Evolutionary conservation across 2,113 vertebrate genomes (phyloP).

Genomic region (Vulpes vulpes): DNA sequence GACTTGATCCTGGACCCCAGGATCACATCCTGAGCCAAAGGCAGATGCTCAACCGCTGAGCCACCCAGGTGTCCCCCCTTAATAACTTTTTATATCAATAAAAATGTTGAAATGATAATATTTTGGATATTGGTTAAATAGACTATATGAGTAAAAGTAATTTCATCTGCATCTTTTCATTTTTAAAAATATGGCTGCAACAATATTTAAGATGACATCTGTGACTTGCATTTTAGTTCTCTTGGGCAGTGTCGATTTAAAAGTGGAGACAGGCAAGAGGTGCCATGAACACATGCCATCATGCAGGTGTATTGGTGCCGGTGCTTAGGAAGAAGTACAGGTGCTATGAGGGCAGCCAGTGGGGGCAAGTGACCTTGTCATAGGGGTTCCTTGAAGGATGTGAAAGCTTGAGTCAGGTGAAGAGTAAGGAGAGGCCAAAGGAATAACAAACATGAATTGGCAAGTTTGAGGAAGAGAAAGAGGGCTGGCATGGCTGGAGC

Average conservation of each 20-base stretch:
- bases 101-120: not conserved
- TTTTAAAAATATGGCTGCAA: not conserved
- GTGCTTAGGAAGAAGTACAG: not conserved
- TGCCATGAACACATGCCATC: fast-evolving
- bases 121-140: not conserved
- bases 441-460: not conserved
- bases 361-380: too few relatives aligned
- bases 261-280: not conserved
- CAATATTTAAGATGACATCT: not conserved
- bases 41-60: too few relatives aligned
- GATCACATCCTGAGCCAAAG: too few relatives aligned
- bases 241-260: not conserved
- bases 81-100: not conserved
- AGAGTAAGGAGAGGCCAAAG: not conserved
- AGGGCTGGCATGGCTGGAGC: not conserved
- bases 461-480: not conserved
- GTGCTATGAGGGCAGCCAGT: not conserved
- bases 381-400: not conserved
- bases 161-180: not conserved
- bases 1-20: too few relatives aligned
- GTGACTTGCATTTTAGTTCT: not conserved
- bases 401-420: not conserved
- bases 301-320: too few relatives aligned
- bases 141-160: not conserved
- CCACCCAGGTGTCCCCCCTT: not conserved